These are phyloP conservation scores for Morus bassanus DNA, from an alignment of 2,797 vertebrate genomes.

Conservation along the genomic window DNA sequence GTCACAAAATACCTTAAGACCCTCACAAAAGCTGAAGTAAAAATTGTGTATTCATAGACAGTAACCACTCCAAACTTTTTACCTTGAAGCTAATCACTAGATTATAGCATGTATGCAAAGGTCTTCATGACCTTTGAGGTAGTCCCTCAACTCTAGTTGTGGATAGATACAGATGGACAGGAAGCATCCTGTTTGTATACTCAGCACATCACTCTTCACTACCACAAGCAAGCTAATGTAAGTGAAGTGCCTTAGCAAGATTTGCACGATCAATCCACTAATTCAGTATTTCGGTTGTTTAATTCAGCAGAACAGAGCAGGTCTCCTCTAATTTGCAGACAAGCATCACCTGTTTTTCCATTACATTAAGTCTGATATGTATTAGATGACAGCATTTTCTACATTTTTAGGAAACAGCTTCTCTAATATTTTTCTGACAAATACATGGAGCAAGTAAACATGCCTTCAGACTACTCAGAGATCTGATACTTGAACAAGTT, in stretches of 20 bases:
- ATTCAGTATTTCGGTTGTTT: neutral
- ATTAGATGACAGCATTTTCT: neutral
- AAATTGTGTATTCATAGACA: neutral
- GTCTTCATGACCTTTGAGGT: neutral
- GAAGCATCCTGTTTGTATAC: neutral
- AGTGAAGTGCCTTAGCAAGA: neutral
- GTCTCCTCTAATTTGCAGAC: neutral
- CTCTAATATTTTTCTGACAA: neutral
- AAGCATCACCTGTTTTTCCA: neutral
- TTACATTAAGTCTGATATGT: neutral
- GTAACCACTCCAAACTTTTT: neutral
- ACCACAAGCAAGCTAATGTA: neutral
- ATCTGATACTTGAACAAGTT: neutral
- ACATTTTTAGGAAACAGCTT: neutral
- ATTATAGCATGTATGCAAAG: neutral
- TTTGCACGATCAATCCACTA: neutral
- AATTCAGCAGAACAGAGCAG: neutral
- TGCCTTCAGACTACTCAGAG: neutral
- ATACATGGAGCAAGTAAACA: neutral
- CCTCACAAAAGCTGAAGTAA: neutral
- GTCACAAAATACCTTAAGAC: fast-evolving
- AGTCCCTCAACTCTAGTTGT: neutral
- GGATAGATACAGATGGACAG: neutral
- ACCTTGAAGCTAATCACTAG: neutral
- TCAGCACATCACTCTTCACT: neutral